Percentiles rank a stretch among this genome's conserved stretches.
Evolutionary conservation across 1,140 invertebrate species (phyloP).

Genomic region (Chrysopa pallens): DNA sequence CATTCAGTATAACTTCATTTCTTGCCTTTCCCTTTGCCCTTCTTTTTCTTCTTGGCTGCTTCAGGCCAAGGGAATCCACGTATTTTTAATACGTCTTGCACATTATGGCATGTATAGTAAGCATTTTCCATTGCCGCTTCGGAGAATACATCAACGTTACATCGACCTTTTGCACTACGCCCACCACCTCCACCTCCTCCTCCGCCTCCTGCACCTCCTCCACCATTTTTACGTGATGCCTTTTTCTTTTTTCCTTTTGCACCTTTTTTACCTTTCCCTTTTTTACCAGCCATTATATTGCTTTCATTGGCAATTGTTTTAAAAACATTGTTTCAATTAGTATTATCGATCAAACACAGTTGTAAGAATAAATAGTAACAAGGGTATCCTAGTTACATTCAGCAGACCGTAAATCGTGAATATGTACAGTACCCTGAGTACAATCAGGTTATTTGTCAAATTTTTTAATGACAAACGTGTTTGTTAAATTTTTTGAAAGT

Average conservation of each 20-base stretch:
- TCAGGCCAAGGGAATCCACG: slow-evolving; percentile 72
- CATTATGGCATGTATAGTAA: slow-evolving; percentile 74
- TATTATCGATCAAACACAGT: too few relatives aligned
- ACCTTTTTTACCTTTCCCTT: not conserved
- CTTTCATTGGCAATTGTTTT: too few relatives aligned
- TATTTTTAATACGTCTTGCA: slow-evolving; percentile 57
- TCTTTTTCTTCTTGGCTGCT: slow-evolving; percentile 64
- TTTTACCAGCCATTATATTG: not conserved
- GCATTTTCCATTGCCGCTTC: slow-evolving; percentile 63
- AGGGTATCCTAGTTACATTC: too few relatives aligned
- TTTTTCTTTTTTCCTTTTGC: not conserved
- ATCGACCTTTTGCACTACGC: not conserved
- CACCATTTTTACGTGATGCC: not conserved
- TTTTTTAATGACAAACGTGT: too few relatives aligned
- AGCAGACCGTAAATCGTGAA: too few relatives aligned
- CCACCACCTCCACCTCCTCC: not conserved
- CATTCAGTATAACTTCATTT: not conserved
- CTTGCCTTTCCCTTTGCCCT: slow-evolving; percentile 15
- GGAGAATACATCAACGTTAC: slow-evolving; percentile 2
- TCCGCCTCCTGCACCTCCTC: not conserved
- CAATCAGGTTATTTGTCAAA: too few relatives aligned
- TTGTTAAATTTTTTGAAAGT: too few relatives aligned
- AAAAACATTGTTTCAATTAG: too few relatives aligned
- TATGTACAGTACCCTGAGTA: too few relatives aligned
- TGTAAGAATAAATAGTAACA: too few relatives aligned